Evolutionary conservation across 2,113 vertebrate species (phyloP), one percentile per base, ranked within the genome.

Genomic region (Lophura nycthemera): DNA sequence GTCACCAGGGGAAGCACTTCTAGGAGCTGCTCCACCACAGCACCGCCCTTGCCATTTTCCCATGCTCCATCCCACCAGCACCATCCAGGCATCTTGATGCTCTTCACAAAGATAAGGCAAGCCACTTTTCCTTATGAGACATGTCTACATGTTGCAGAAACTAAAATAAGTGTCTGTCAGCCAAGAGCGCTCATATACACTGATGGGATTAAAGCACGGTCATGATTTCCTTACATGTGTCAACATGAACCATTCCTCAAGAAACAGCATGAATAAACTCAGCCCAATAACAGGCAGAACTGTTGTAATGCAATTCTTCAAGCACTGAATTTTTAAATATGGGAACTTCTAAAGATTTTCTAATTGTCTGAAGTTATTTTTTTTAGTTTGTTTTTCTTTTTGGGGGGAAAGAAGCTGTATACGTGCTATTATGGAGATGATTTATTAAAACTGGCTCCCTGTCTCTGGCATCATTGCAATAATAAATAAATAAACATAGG

Each of bases 371-470:
- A 40, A 19, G 6, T 2, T 50, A 12, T 16, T 0, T 38, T 47
- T 36, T 66, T 36, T 3, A 27, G n/a, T 38, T 36, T 2, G 60
- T 72, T 70, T 22, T 2, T 38, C 12, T 84, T 47, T 50, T 32
- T 16, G 3, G 1, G 5, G 9, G 1, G 4, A 2, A 2, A 7
- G 11, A 16, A 3, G 7, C 32, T 79, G 10, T n/a, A 43, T 57
- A 30, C 11, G 2, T 45, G 82, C 12, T 75, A 10, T 47, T 42
- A 34, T 38, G 32, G 24, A 77, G 24, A 36, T 45, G 32, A 5
- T 22, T 90, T 63, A 64, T 25, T 30, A 7, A 88, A 64, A 73
- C 5, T 80, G 29, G 0, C 74, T 80, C 92, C 22, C 6, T 70
- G 13, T 50, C 12, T 52, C 36, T 40, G 15, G 2, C 11, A 20